Conservation (phyloP, 2,113 vertebrate genomes). For the Vicugna pacos region DNA sequence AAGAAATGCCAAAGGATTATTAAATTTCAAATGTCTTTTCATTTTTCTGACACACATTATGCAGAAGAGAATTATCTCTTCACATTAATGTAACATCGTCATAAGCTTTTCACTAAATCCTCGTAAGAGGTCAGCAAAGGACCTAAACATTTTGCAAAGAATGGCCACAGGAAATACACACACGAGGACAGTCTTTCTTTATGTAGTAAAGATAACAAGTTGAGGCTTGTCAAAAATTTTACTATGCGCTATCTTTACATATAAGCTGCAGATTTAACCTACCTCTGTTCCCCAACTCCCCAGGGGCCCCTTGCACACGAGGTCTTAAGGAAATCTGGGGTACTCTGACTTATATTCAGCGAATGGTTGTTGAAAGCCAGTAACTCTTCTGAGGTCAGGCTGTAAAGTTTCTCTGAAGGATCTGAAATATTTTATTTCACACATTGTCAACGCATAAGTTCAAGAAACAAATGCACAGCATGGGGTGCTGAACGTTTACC, state of each 20-base stretch:
- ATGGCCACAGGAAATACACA: neutral
- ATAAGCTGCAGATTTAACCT: neutral
- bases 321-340: neutral
- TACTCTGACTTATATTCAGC: neutral
- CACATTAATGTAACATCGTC: slow-evolving; percentile 2
- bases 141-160: slow-evolving; percentile 17
- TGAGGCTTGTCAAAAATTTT: neutral
- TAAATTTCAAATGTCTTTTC: slow-evolving; percentile 23
- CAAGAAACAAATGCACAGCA: neutral
- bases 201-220: neutral
- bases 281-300: slow-evolving; percentile 46
- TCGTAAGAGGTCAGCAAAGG: neutral
- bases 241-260: neutral
- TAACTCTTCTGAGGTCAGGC: slow-evolving; percentile 49
- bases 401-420: slow-evolving; percentile 59
- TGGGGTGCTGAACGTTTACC: neutral
- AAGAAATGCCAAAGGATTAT: slow-evolving; percentile 11
- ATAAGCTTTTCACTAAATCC: slow-evolving; percentile 45
- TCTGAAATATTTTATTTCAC: slow-evolving; percentile 75
- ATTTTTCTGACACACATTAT: neutral
- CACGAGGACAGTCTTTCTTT: neutral
- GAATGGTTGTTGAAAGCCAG: neutral
- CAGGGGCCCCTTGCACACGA: accelerated
- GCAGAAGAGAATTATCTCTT: slow-evolving; percentile 30
- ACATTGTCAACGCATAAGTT: slow-evolving; percentile 28